These are phyloP conservation scores for Thera britannica DNA, from an alignment of 2,888 invertebrate species.

Conservation along the genomic window DNA sequence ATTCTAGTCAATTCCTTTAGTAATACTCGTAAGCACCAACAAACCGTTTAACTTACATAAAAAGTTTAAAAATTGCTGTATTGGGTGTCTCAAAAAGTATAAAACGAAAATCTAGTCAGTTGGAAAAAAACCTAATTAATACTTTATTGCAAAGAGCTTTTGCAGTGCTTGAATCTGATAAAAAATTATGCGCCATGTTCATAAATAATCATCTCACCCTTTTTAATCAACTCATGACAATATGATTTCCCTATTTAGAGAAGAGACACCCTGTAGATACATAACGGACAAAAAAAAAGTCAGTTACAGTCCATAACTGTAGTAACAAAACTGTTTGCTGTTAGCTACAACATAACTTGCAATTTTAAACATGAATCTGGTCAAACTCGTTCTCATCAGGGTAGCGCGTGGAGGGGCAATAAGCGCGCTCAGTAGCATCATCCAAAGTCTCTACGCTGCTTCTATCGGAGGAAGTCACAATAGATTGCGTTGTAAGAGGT, in stretches of 20 bases:
- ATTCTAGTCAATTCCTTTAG: constrained; percentile 66
- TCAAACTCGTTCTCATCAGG: constrained; percentile 68
- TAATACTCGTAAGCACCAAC: constrained; percentile 28
- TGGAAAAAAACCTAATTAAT: too few relatives aligned
- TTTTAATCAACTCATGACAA: neutral
- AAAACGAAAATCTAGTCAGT: neutral
- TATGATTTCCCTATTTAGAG: too few relatives aligned
- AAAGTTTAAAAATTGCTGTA: neutral
- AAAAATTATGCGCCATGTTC: too few relatives aligned
- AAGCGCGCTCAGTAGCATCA: constrained; percentile 61
- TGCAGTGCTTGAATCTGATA: too few relatives aligned
- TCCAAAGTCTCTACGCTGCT: constrained; percentile 78
- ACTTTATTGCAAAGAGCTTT: too few relatives aligned
- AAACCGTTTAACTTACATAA: constrained; percentile 18
- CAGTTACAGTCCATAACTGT: neutral
- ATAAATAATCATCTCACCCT: too few relatives aligned
- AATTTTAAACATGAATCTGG: constrained; percentile 86
- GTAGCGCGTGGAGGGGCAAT: constrained; percentile 68
- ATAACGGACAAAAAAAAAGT: too few relatives aligned
- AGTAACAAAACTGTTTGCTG: neutral
- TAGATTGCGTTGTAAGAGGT: constrained; percentile 65
- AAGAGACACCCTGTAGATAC: too few relatives aligned
- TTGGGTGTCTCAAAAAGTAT: constrained; percentile 3
- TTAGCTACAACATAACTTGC: neutral
- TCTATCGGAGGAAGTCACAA: constrained; percentile 72